phyloP scores from a whole-genome alignment of 2,888 invertebrate genomes.

The Hymenopus coronatus region DNA sequence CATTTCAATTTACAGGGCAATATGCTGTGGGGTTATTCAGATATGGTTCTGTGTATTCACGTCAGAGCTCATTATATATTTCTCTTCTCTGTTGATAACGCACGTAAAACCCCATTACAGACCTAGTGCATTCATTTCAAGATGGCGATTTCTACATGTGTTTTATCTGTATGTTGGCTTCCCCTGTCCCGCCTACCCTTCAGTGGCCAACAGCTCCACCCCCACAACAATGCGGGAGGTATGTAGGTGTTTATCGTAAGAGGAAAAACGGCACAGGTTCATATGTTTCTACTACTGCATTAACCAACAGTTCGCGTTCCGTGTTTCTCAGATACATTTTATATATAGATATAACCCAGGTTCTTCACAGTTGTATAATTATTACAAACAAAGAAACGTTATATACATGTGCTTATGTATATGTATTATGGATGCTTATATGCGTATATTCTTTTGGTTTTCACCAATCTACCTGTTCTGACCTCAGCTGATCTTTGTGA shows the following conservation, averaged over 20 bases:
- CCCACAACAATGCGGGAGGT: neutral
- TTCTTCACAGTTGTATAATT: too few species aligned
- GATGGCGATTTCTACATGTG: neutral
- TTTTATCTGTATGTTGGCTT: neutral
- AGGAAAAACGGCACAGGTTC: neutral
- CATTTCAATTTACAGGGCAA: neutral
- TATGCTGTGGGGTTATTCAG: neutral
- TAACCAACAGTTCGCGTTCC: too few species aligned
- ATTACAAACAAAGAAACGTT: too few species aligned
- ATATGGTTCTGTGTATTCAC: neutral
- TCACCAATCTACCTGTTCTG: too few species aligned
- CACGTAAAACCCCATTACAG: neutral
- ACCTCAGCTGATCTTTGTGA: too few species aligned
- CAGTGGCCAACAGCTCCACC: neutral
- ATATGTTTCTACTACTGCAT: neutral
- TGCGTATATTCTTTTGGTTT: too few species aligned
- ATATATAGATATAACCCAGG: too few species aligned
- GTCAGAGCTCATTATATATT: neutral
- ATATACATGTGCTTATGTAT: too few species aligned
- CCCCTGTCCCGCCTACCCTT: neutral
- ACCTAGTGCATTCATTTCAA: neutral
- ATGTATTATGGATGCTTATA: too few species aligned
- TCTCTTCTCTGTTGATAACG: neutral
- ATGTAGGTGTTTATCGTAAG: neutral
- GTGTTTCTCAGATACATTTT: too few species aligned